Evolutionary conservation across 2,113 vertebrate genomes (phyloP), one percentile per base, ranked within the genome.

Genomic region (Pterophyllum scalare): DNA sequence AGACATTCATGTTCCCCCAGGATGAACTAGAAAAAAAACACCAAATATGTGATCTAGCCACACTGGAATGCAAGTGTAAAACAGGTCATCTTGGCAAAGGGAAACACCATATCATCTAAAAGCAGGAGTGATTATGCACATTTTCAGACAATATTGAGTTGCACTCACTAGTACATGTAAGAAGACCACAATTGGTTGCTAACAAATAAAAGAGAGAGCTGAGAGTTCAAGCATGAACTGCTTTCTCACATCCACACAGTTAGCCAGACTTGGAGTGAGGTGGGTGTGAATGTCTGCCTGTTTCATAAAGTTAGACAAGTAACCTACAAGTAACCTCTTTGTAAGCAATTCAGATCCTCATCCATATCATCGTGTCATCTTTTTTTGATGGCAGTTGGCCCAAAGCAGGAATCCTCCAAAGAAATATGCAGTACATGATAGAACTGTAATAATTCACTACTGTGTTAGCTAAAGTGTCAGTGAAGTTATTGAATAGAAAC

Each of bases 401-500:
- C 11, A n/a, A 5, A 72, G 46, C 20, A 31, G 43, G 31, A 52
- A 46, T 31, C 67, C 49, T 31, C 17, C 3, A 54, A 20, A 31
- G 26, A 72, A 72, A 49, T 72, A n/a, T 54, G 67, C 6, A 72
- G 13, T 28, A 17, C 31, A 52, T 72, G 46, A 72, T 54, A 49
- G 46, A 70, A 70, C 43, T 70, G 65, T 43, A 70, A 70, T 72
- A 54, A 72, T 72, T 72, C 46, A 72, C 67, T 28, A 7, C 67
- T 72, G 7, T 31, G 46, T 72, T 72, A 54, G 46, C 26, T 72
- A 31, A 54, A 72, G 46, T 54, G 46, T 72, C 67, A 54, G 26
- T 54, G 43, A 72, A 72, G 67, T 72, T 72, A 72, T 54, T 72
- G 46, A 72, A 54, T 28, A 54, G 67, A 52, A 72, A 54, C 67